phyloP scores from a whole-genome alignment of 2,113 vertebrate species.

The Rhegmatorhina hoffmannsi region DNA sequence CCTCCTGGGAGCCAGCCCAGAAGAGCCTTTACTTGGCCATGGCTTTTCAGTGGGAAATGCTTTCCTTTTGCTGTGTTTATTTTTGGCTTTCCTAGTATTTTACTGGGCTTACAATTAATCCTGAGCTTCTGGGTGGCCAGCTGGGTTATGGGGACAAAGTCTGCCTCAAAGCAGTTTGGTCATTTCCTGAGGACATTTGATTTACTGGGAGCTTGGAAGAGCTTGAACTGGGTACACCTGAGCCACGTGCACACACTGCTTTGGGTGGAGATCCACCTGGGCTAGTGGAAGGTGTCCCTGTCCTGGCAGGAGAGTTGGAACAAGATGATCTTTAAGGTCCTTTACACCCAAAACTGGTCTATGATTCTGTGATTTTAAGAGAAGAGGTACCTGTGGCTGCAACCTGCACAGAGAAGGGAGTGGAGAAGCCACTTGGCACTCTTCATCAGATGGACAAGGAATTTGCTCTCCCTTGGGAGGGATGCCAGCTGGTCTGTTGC shows the following conservation, averaged over 20 bases:
- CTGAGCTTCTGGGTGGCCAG: neutral
- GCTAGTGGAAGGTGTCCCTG: neutral
- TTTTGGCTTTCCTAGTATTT: conserved; percentile 36
- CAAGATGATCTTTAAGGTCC: neutral
- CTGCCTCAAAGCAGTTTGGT: neutral
- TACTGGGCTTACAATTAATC: conserved; percentile 15
- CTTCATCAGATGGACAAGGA: neutral
- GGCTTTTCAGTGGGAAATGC: conserved; percentile 1
- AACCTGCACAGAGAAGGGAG: fast-evolving
- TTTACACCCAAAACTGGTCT: neutral
- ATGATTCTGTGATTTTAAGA: neutral
- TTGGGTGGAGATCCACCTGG: neutral
- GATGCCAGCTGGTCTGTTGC: fast-evolving
- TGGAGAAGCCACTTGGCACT: neutral
- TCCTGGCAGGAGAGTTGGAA: neutral
- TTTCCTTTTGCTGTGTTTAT: neutral
- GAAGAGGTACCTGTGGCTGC: neutral
- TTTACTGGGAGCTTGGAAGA: neutral
- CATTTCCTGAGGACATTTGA: neutral
- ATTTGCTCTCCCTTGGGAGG: neutral
- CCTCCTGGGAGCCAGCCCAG: neutral
- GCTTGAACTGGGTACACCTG: neutral
- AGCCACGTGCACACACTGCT: fast-evolving
- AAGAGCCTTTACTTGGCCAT: neutral
- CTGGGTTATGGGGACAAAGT: neutral